phyloP scores from a whole-genome alignment of 2,888 invertebrate genomes.

The Chrysodeixis includens region DNA sequence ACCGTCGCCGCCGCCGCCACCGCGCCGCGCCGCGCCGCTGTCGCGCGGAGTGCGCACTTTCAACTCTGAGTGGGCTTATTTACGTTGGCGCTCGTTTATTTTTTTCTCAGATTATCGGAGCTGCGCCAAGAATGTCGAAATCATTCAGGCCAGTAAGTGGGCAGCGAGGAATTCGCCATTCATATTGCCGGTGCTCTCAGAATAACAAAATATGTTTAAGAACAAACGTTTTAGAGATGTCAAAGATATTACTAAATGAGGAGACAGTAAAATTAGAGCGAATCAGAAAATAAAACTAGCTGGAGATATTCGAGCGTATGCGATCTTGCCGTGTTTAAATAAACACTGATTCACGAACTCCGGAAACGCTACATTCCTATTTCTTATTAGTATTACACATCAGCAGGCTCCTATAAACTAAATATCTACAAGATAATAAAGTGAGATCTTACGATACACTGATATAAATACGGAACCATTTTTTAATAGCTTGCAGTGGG shows the following conservation, averaged over 20 bases:
- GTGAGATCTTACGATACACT: neutral
- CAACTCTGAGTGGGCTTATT: slow-evolving; percentile 80
- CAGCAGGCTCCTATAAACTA: slow-evolving; percentile 20
- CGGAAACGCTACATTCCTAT: slow-evolving; percentile 56
- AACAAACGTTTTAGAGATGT: slow-evolving; percentile 49
- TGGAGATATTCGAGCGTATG: slow-evolving; percentile 41
- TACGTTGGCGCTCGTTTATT: slow-evolving; percentile 83
- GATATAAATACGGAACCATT: slow-evolving; percentile 20
- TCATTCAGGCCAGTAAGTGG: slow-evolving; percentile 89
- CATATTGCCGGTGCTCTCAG: slow-evolving; percentile 79
- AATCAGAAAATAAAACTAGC: slow-evolving; percentile 27
- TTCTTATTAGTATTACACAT: slow-evolving; percentile 41
- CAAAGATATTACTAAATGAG: slow-evolving; percentile 32
- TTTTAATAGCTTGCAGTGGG: slow-evolving; percentile 13
- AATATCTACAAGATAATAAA: slow-evolving; percentile 23
- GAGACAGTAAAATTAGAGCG: slow-evolving; percentile 26
- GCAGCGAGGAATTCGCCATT: slow-evolving; percentile 86
- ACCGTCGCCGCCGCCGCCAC: slow-evolving; percentile 55
- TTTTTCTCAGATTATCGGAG: slow-evolving; percentile 86
- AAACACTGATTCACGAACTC: slow-evolving; percentile 48
- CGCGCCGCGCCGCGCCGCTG: slow-evolving; percentile 18
- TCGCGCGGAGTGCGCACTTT: slow-evolving; percentile 69
- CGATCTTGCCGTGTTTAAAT: slow-evolving; percentile 51
- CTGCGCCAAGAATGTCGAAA: slow-evolving; percentile 89
- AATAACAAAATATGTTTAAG: slow-evolving; percentile 70